Evolutionary conservation across 2,888 invertebrate species (phyloP).

Genomic region (Trilocha varians): DNA sequence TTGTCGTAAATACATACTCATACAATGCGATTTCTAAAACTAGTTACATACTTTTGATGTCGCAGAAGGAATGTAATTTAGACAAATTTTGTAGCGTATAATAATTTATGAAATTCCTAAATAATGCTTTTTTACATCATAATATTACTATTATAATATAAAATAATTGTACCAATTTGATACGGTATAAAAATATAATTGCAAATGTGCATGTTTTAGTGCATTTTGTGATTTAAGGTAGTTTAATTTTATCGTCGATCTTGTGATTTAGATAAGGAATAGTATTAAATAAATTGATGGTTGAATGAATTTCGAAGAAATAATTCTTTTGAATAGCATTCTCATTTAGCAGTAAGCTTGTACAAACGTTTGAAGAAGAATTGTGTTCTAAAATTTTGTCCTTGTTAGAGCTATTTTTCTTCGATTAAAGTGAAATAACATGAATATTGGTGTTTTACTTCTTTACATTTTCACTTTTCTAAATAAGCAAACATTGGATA

Average conservation of each 20-base stretch:
- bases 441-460: background rate
- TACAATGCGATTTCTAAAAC: conserved; percentile 27
- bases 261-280: conserved; percentile 69
- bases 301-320: conserved; percentile 34
- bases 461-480: background rate
- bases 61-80: conserved; percentile 29
- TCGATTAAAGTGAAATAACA: conserved; percentile 7
- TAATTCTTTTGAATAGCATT: conserved; percentile 19
- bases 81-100: conserved; percentile 45
- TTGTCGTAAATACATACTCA: conserved; percentile 20
- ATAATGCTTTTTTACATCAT: conserved; percentile 36
- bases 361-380: conserved; percentile 22
- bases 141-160: conserved; percentile 36
- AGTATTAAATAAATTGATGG: conserved; percentile 39
- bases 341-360: conserved; percentile 18
- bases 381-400: conserved; percentile 23
- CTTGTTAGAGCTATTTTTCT: conserved; percentile 29
- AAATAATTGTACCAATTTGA: conserved; percentile 57
- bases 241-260: conserved; percentile 71
- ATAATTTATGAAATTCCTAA: conserved; percentile 35
- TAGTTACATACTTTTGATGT: conserved; percentile 20
- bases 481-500: no score
- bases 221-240: conserved; percentile 74
- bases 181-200: conserved; percentile 63
- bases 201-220: conserved; percentile 73